These are phyloP conservation scores for Neostethus bicornis DNA, from an alignment of 2,797 vertebrate species.

Conservation along the genomic window DNA sequence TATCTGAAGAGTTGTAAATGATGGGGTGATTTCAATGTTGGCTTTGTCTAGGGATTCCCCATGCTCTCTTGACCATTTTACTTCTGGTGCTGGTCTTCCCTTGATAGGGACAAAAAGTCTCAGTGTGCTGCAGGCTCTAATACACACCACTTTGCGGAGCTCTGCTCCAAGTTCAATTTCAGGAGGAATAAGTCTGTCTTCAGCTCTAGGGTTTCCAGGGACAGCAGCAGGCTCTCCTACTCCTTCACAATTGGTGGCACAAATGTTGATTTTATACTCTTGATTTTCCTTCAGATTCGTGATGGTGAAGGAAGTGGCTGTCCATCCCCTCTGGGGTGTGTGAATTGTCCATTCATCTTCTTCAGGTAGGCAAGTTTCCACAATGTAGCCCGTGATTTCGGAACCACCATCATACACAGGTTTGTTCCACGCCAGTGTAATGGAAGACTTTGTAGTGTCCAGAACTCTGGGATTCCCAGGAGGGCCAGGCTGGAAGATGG, in stretches of 20 bases:
- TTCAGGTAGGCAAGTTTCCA: constrained; percentile 93
- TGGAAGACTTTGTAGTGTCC: constrained; percentile 94
- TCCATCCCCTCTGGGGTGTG: constrained; percentile 89
- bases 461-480: constrained; percentile 95
- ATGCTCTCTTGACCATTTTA: constrained; percentile 95
- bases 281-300: constrained; percentile 94
- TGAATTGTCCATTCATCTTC: constrained; percentile 98
- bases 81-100: constrained; percentile 94
- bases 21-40: constrained; percentile 91
- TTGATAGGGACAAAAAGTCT: constrained; percentile 96
- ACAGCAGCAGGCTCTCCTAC: constrained; percentile 93
- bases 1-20: constrained; percentile 91
- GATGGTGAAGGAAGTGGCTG: constrained; percentile 93
- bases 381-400: constrained; percentile 96
- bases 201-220: constrained; percentile 92
- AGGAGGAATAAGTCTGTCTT: constrained; percentile 92
- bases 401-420: constrained; percentile 98
- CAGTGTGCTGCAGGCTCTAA: constrained; percentile 95
- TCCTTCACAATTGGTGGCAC: constrained; percentile 94
- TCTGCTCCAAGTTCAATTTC: constrained; percentile 98
- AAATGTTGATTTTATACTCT: constrained; percentile 96
- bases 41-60: constrained; percentile 92
- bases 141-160: constrained; percentile 91
- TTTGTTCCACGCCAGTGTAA: constrained; percentile 97
- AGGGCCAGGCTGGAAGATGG: constrained; percentile 96